A percentile compares a stretch with the other conserved stretches of the same genome.
Conservation (phyloP, 2,888 invertebrate species). For the Urechis unicinctus region DNA sequence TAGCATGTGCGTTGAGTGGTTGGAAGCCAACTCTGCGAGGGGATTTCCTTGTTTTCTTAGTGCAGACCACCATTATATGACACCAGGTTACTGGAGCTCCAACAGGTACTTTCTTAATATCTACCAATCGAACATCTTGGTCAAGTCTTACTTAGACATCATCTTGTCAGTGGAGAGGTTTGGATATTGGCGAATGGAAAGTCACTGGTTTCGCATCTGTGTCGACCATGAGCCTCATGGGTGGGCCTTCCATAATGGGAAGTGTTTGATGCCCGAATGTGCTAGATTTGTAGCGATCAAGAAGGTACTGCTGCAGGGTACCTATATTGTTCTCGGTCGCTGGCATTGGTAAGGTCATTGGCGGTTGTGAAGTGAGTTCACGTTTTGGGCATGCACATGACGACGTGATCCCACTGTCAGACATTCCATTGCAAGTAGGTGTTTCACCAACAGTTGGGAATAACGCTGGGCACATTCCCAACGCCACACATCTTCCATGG, state of each 20-base stretch:
- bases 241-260: constrained; percentile 15
- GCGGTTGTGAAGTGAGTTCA: constrained; percentile 8
- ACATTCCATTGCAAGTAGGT: constrained; percentile 3
- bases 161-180: constrained; percentile 15
- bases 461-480: constrained; percentile 21
- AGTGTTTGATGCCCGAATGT: constrained; percentile 15
- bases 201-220: too few species aligned
- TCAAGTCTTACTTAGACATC: constrained; percentile 14
- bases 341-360: constrained; percentile 11
- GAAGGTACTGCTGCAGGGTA: constrained; percentile 6
- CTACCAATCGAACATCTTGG: constrained; percentile 15
- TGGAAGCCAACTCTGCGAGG: constrained; percentile 27
- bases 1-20: constrained; percentile 22
- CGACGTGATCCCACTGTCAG: constrained; percentile 2
- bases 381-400: background rate
- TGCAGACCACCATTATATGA: constrained; percentile 12
- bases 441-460: constrained; percentile 20
- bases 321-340: constrained; percentile 10
- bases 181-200: constrained; percentile 13
- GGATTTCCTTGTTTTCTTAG: constrained; percentile 23
- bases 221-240: too few species aligned
- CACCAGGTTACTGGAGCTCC: constrained; percentile 13
- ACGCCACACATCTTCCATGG: constrained; percentile 22
- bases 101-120: constrained; percentile 13
- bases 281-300: constrained; percentile 12